Evolutionary conservation across 1,140 invertebrate genomes (phyloP).

Genomic region (Musca domestica): DNA sequence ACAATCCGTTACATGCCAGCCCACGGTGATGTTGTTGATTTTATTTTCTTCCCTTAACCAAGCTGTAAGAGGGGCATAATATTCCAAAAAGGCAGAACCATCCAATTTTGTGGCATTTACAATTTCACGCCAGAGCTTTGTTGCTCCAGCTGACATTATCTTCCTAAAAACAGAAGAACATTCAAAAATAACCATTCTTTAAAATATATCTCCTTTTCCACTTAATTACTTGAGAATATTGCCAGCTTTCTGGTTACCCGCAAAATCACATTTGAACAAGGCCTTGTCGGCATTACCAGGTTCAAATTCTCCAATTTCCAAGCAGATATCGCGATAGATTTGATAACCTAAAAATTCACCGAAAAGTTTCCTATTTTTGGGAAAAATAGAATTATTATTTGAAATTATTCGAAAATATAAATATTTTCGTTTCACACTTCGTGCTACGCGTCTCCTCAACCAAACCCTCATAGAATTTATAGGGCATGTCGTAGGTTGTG

Average conservation of each 20-base stretch:
- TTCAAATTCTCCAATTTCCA: constrained; percentile 25
- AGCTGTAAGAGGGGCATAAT: constrained; percentile 36
- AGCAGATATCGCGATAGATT: constrained; percentile 29
- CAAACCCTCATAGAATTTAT: constrained; percentile 32
- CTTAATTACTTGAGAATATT: constrained; percentile 45
- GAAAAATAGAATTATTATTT: too few species aligned
- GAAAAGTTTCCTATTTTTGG: constrained; percentile 33
- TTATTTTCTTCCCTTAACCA: constrained; percentile 38
- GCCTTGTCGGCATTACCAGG: constrained; percentile 38
- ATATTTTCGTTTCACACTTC: constrained; percentile 25
- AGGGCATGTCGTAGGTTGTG: constrained; percentile 69
- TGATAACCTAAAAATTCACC: constrained; percentile 33
- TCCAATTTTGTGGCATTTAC: constrained; percentile 33
- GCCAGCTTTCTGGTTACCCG: constrained; percentile 51
- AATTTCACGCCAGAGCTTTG: constrained; percentile 59
- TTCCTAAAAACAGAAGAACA: constrained; percentile 16
- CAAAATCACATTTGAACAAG: constrained; percentile 61
- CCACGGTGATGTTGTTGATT: constrained; percentile 28
- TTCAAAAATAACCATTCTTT: not conserved
- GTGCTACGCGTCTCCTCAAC: constrained; percentile 25
- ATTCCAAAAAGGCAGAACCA: constrained; percentile 37
- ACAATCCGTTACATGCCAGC: constrained; percentile 20
- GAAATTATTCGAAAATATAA: too few species aligned
- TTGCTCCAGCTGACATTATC: constrained; percentile 50
- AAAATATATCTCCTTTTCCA: not conserved